These are phyloP conservation scores for Octonoba sinensis DNA, from an alignment of 2,888 invertebrate species.

Conservation along the genomic window DNA sequence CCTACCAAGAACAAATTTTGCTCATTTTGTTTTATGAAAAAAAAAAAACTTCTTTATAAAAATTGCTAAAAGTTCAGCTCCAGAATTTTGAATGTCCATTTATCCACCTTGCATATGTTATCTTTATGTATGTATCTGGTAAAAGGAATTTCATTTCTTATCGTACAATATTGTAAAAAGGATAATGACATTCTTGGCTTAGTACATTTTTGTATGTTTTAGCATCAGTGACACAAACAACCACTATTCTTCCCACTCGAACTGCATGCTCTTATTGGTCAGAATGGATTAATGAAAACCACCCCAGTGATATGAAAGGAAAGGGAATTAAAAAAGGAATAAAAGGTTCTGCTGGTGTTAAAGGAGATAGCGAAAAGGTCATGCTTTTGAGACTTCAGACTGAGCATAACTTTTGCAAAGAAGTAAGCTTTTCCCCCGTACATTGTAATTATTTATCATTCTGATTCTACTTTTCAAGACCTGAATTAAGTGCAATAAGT, in stretches of 20 bases:
- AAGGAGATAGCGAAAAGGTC: slow-evolving; percentile 67
- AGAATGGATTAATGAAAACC: slow-evolving; percentile 68
- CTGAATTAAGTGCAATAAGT: neutral
- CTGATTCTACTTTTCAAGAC: neutral
- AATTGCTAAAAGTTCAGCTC: no score
- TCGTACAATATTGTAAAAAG: no score
- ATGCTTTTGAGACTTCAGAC: slow-evolving; percentile 62
- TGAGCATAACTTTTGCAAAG: slow-evolving; percentile 67
- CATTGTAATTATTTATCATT: neutral
- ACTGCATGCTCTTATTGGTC: slow-evolving; percentile 67
- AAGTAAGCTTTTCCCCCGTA: slow-evolving; percentile 61
- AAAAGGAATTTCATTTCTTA: no score
- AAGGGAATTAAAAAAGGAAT: slow-evolving; percentile 1
- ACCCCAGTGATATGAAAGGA: slow-evolving; percentile 49
- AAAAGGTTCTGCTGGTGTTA: slow-evolving; percentile 29
- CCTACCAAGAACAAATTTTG: no score
- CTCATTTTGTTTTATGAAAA: no score
- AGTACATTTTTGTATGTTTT: neutral
- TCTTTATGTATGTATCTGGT: no score
- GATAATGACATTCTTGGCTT: neutral
- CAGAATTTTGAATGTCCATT: no score
- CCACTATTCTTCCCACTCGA: slow-evolving; percentile 2
- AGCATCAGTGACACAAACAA: slow-evolving; percentile 17
- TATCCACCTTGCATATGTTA: no score
- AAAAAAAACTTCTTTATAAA: no score